phyloP scores from a whole-genome alignment of 1,140 invertebrate species.

The Dendrolimus punctatus region DNA sequence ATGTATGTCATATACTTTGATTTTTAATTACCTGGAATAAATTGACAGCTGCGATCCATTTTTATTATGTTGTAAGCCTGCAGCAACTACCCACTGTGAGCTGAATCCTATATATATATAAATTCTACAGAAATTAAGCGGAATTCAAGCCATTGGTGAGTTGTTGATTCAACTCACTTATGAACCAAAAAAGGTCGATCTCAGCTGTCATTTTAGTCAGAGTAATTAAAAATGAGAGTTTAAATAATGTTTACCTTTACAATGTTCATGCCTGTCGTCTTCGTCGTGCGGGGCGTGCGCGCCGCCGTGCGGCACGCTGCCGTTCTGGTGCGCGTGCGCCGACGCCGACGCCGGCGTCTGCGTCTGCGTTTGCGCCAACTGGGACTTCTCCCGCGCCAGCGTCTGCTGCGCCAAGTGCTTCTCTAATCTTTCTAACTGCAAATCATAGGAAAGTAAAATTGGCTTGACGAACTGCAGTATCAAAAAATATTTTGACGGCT shows the following conservation, averaged over 20 bases:
- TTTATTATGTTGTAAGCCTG: too few relatives aligned
- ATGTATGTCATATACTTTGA: too few relatives aligned
- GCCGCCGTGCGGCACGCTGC: slow-evolving; percentile 35
- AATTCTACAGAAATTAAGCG: too few relatives aligned
- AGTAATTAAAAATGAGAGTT: background rate
- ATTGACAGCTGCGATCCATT: too few relatives aligned
- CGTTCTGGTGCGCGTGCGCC: slow-evolving; percentile 34
- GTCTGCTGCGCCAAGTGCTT: slow-evolving; percentile 31
- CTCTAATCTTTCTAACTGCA: slow-evolving; percentile 53
- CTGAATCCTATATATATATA: too few relatives aligned
- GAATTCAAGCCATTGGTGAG: too few relatives aligned
- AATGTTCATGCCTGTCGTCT: slow-evolving; percentile 33
- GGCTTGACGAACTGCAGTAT: too few relatives aligned
- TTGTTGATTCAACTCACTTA: too few relatives aligned
- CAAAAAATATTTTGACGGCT: too few relatives aligned
- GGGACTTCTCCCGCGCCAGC: slow-evolving; percentile 21
- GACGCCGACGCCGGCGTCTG: slow-evolving; percentile 25
- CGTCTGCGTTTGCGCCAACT: slow-evolving; percentile 17
- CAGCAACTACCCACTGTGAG: too few relatives aligned
- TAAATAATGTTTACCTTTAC: slow-evolving; percentile 19
- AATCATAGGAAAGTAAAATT: slow-evolving; percentile 4
- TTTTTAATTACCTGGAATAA: too few relatives aligned
- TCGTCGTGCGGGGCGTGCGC: slow-evolving; percentile 21
- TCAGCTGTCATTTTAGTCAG: background rate
- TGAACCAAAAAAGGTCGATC: too few relatives aligned